Evolutionary conservation across 2,113 vertebrate genomes (phyloP).

Genomic region (Bagarius yarrelli): DNA sequence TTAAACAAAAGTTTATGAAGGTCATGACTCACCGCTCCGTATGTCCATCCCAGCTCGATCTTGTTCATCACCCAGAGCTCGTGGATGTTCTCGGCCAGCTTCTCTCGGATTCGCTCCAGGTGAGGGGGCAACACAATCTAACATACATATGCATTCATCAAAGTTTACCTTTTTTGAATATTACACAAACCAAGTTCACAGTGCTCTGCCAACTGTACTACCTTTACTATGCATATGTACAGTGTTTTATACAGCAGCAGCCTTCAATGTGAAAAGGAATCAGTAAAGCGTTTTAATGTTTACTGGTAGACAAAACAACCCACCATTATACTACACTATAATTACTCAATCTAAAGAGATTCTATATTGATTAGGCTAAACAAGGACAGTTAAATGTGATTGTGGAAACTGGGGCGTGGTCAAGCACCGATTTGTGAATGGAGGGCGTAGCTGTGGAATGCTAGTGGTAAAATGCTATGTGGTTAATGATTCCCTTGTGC

Average conservation of each 20-base stretch:
- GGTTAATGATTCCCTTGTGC: no score
- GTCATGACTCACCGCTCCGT: conserved; percentile 85
- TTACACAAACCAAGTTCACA: neutral
- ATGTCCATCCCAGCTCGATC: conserved; percentile 94
- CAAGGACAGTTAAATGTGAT: no score
- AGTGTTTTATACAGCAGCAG: neutral
- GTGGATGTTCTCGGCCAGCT: conserved; percentile 94
- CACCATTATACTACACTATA: neutral
- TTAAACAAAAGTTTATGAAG: no score
- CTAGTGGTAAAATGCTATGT: no score
- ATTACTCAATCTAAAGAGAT: neutral
- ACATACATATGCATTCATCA: conserved; percentile 25
- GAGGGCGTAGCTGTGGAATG: no score
- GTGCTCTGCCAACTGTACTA: neutral
- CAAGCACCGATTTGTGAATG: no score
- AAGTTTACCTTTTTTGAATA: neutral
- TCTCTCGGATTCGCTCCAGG: conserved; percentile 90
- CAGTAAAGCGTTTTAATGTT: neutral
- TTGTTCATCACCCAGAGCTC: conserved; percentile 99
- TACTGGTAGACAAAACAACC: neutral
- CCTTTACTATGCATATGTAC: neutral
- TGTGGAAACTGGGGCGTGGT: no score
- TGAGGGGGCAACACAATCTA: conserved; percentile 90
- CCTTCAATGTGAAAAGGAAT: neutral
- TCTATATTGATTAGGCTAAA: no score